Evolutionary conservation across 2,113 vertebrate species (phyloP).

Genomic region (Canis aureus): DNA sequence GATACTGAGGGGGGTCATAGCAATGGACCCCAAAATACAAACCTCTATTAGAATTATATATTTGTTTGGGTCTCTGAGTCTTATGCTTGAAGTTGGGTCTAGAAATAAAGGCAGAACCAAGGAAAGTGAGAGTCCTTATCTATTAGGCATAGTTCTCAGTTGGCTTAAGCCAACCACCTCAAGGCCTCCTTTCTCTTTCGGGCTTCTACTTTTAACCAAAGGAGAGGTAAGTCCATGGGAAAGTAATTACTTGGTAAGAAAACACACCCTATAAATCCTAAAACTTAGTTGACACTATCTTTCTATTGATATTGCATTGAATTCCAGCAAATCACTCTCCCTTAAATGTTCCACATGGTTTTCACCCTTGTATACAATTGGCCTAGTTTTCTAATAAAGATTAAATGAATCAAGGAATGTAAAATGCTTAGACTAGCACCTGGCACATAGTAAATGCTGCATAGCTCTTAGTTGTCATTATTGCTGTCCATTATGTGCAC

Average conservation of each 20-base stretch:
- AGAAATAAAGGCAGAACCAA: conserved; percentile 1
- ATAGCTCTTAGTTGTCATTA: not conserved
- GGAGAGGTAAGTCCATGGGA: not conserved
- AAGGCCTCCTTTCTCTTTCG: not conserved
- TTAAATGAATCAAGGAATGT: not conserved
- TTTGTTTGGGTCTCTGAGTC: not conserved
- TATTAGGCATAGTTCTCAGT: not conserved
- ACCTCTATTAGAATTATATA: not conserved
- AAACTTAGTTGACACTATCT: conserved; percentile 2
- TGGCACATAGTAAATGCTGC: not conserved
- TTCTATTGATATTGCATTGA: not conserved
- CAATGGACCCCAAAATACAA: not conserved
- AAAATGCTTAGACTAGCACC: not conserved
- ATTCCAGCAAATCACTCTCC: not conserved
- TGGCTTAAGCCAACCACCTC: not conserved
- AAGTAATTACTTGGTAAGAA: not conserved
- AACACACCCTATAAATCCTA: not conserved
- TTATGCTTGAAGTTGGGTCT: not conserved
- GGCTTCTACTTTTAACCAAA: not conserved
- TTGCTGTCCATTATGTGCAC: not conserved
- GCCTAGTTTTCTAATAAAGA: not conserved
- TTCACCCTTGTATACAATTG: not conserved
- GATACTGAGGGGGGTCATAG: not conserved
- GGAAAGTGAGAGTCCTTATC: not conserved
- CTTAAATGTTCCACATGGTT: not conserved